Evolutionary conservation across 1,140 invertebrate genomes (phyloP).

Genomic region (Magallana gigas): DNA sequence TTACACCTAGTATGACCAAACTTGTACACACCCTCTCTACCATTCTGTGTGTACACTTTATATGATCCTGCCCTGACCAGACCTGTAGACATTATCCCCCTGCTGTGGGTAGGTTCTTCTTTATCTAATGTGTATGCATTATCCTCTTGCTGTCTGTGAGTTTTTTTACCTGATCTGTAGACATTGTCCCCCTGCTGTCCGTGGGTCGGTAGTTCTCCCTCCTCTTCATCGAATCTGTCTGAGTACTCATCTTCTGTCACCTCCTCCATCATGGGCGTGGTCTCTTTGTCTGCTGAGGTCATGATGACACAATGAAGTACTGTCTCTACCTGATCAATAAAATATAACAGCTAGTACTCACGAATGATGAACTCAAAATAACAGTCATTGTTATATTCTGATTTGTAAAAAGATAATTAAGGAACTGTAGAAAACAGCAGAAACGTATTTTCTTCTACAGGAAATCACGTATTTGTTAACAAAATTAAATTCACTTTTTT

Average conservation of each 20-base stretch:
- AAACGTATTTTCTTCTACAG: too few relatives aligned
- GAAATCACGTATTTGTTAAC: too few relatives aligned
- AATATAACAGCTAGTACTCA: too few relatives aligned
- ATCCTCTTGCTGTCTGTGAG: neutral
- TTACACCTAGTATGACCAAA: too few relatives aligned
- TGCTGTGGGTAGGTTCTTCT: too few relatives aligned
- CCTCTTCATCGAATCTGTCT: neutral
- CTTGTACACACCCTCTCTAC: too few relatives aligned
- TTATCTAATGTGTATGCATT: neutral
- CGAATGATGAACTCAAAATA: too few relatives aligned
- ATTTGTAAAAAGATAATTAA: too few relatives aligned
- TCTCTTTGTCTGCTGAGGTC: neutral
- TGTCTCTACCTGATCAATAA: neutral
- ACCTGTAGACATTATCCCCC: neutral
- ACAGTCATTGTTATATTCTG: too few relatives aligned
- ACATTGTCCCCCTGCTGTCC: neutral
- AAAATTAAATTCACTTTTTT: too few relatives aligned
- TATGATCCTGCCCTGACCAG: neutral
- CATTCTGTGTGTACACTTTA: too few relatives aligned
- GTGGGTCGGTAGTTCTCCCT: neutral
- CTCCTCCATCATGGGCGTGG: neutral
- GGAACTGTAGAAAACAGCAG: too few relatives aligned
- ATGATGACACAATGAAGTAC: neutral
- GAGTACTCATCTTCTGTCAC: slow-evolving; percentile 12
- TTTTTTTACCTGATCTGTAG: slow-evolving; percentile 18